Evolutionary conservation across 2,888 invertebrate genomes (phyloP).

Genomic region (Caenorhabditis macrosperma): DNA sequence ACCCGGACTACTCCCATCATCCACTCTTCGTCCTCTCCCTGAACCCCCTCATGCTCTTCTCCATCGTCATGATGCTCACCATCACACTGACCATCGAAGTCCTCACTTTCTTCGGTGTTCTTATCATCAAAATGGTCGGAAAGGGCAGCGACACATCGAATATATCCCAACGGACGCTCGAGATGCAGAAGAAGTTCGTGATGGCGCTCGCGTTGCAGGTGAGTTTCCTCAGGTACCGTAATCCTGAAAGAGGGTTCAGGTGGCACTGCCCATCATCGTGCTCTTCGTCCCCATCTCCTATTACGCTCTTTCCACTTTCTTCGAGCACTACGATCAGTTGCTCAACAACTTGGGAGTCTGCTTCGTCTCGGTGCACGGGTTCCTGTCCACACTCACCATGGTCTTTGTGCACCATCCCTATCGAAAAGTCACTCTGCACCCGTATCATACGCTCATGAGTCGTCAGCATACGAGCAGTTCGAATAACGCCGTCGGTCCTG

Average conservation of each 20-base stretch:
- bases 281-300: background rate
- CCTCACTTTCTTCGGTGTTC: background rate
- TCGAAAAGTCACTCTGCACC: background rate
- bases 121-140: background rate
- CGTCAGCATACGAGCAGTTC: background rate
- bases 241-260: background rate
- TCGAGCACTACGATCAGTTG: background rate
- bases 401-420: slow-evolving; percentile 27
- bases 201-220: slow-evolving; percentile 15
- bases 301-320: background rate
- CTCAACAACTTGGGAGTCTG: background rate
- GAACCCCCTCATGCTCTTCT: too few species aligned
- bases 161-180: background rate
- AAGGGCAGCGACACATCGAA: background rate
- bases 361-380: slow-evolving; percentile 5
- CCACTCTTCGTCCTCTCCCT: too few species aligned
- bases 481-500: too few species aligned
- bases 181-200: slow-evolving; percentile 18
- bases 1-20: too few species aligned
- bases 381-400: slow-evolving; percentile 15
- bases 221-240: background rate
- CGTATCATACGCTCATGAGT: background rate
- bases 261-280: background rate
- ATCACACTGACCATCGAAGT: too few species aligned
- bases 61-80: too few species aligned